Conservation (phyloP, 2,888 invertebrate species). For the Alloscopus bannaensis region DNA sequence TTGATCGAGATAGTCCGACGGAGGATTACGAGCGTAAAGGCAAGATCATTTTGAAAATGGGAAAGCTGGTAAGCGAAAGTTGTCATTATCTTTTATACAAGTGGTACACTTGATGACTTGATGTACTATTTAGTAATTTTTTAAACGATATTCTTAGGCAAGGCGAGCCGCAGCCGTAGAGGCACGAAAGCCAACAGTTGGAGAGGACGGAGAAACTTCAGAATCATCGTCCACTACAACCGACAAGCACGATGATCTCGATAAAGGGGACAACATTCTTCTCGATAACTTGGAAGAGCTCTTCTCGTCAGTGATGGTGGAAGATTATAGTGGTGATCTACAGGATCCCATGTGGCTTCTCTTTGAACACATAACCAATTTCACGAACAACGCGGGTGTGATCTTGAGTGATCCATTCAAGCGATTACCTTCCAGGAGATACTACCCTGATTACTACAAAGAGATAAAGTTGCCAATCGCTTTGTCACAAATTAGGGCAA, state of each 20-base stretch:
- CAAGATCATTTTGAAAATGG: constrained; percentile 79
- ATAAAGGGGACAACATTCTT: constrained; percentile 55
- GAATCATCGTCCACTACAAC: constrained; percentile 84
- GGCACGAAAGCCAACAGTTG: constrained; percentile 74
- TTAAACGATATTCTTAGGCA: constrained; percentile 59
- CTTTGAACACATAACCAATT: constrained; percentile 85
- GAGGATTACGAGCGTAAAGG: constrained; percentile 78
- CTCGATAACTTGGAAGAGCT: constrained; percentile 88
- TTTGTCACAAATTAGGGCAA: constrained; percentile 85
- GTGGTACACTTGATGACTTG: not conserved
- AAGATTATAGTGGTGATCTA: constrained; percentile 75
- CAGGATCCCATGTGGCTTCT: constrained; percentile 94
- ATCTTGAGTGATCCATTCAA: constrained; percentile 94
- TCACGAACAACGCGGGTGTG: constrained; percentile 78
- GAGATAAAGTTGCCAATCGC: constrained; percentile 98
- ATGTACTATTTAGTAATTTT: not conserved
- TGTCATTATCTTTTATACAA: not conserved
- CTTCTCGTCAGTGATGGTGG: constrained; percentile 89
- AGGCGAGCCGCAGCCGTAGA: constrained; percentile 74
- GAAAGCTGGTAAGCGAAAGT: constrained; percentile 76
- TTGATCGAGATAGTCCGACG: constrained; percentile 74
- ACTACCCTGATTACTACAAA: constrained; percentile 98
- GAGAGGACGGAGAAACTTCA: constrained; percentile 81
- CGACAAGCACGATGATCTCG: constrained; percentile 76
- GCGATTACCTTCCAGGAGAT: constrained; percentile 91